A percentile compares a stretch with the other conserved stretches of the same genome.
Conservation (phyloP, 2,888 invertebrate species). For the Molorchus minor region DNA sequence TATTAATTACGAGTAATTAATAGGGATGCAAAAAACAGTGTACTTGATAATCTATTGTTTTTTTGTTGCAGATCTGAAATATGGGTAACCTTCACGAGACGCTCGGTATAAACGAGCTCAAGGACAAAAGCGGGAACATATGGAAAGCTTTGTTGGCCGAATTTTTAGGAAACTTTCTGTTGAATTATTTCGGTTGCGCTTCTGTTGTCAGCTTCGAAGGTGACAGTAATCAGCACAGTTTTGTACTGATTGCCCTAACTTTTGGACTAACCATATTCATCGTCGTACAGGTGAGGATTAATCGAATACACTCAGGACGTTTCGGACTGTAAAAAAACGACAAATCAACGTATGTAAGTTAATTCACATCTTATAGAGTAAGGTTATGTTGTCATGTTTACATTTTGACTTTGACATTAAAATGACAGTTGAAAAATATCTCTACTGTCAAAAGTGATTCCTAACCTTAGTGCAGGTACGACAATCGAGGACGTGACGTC, state of each 20-base stretch:
- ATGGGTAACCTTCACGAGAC: conserved; percentile 70
- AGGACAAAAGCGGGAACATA: conserved; percentile 71
- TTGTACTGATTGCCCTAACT: conserved; percentile 80
- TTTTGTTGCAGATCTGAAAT: conserved; percentile 7
- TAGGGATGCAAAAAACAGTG: not conserved
- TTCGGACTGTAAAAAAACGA: no score
- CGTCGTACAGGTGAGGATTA: conserved; percentile 70
- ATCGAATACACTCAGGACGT: not conserved
- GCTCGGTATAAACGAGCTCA: conserved; percentile 77
- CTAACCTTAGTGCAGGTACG: no score
- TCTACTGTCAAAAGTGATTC: no score
- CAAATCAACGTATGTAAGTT: no score
- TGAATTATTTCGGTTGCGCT: conserved; percentile 92
- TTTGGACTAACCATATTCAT: conserved; percentile 89
- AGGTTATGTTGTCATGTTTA: no score
- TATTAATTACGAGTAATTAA: no score
- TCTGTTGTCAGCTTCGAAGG: conserved; percentile 71
- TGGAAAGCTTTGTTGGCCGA: conserved; percentile 88
- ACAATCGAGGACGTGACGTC: no score
- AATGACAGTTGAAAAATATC: no score
- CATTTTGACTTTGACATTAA: no score
- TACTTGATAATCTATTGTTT: not conserved
- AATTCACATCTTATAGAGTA: no score
- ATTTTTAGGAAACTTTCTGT: conserved; percentile 84
- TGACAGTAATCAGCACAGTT: conserved; percentile 54